A percentile compares a stretch with the other conserved stretches of the same genome.
phyloP scores from a whole-genome alignment of 2,113 vertebrate species.

The Ivindomyrus marchei region DNA sequence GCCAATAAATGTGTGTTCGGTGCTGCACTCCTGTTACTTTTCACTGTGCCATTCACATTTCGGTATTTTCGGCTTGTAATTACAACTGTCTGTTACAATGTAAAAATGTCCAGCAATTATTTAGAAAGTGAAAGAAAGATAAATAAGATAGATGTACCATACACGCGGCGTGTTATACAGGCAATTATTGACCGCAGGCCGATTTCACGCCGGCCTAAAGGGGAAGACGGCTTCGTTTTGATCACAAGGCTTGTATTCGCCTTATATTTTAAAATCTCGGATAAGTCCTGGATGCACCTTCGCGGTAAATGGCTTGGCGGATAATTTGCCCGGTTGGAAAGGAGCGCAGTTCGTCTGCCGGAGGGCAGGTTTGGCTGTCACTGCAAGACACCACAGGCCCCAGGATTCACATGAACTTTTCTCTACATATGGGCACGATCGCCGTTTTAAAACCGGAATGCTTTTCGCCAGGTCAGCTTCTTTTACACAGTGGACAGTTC shows the following conservation, averaged over 20 bases:
- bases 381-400: not conserved
- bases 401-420: not conserved
- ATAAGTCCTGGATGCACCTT: not conserved
- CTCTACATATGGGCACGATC: not conserved
- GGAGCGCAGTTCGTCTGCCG: not conserved
- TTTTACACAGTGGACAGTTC: not conserved
- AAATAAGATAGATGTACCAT: not conserved
- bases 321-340: not conserved
- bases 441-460: not conserved
- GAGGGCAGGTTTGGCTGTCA: not conserved
- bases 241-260: not conserved
- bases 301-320: not conserved
- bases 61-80: not conserved
- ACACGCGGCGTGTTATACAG: not conserved
- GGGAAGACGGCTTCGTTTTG: not conserved
- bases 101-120: not conserved
- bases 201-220: not conserved
- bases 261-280: not conserved
- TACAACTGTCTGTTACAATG: not conserved
- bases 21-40: not conserved
- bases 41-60: not conserved
- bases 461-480: not conserved
- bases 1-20: not conserved
- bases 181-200: not conserved
- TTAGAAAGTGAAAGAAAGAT: not conserved